Evolutionary conservation across 2,888 invertebrate genomes (phyloP).

Genomic region (Bellardia pandia): DNA sequence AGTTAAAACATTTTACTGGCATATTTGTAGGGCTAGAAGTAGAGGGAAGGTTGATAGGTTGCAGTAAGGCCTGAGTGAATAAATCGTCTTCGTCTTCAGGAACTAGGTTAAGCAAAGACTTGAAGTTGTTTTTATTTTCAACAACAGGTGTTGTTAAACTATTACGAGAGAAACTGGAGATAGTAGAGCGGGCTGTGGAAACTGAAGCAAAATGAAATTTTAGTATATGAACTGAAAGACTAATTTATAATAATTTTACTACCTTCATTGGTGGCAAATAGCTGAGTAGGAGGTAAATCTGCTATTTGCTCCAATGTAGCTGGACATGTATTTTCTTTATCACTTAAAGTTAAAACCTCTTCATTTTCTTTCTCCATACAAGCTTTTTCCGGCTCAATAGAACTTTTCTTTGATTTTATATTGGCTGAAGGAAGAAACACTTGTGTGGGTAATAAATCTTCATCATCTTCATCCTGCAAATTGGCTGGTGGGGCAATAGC

Average conservation of each 20-base stretch:
- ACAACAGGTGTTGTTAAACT: neutral
- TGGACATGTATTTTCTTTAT: slow-evolving; percentile 73
- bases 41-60: slow-evolving; percentile 6
- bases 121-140: neutral
- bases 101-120: neutral
- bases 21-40: neutral
- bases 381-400: slow-evolving; percentile 27
- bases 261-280: slow-evolving; percentile 65
- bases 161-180: slow-evolving; percentile 28
- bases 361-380: slow-evolving; percentile 59
- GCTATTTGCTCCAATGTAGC: slow-evolving; percentile 3
- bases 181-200: neutral
- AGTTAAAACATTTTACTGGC: slow-evolving; percentile 54
- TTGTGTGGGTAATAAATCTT: slow-evolving; percentile 68
- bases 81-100: slow-evolving; percentile 60
- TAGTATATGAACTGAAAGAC: neutral
- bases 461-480: slow-evolving; percentile 51
- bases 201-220: slow-evolving; percentile 4
- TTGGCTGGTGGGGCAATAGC: neutral
- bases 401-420: neutral
- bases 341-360: slow-evolving; percentile 68
- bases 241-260: neutral
- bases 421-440: slow-evolving; percentile 21
- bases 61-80: slow-evolving; percentile 53
- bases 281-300: slow-evolving; percentile 66